Conservation (phyloP, 2,113 vertebrate species). For the Cyanoramphus novaezelandiae region DNA sequence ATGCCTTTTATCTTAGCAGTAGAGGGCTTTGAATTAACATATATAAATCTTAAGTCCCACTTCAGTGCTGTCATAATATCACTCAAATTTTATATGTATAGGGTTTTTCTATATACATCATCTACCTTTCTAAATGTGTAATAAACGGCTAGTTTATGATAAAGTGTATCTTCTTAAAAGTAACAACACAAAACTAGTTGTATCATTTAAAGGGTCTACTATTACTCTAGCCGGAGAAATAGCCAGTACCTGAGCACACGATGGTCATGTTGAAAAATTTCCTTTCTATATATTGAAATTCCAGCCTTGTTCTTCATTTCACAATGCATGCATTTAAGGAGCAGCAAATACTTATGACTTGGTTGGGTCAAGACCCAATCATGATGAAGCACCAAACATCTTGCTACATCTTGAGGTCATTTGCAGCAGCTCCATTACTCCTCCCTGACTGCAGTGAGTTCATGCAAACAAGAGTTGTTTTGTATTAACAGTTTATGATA, state of each 20-base stretch:
- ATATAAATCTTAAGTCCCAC: background rate
- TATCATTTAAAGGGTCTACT: background rate
- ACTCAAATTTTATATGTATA: background rate
- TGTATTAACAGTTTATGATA: background rate
- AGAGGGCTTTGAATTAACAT: background rate
- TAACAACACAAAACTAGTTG: background rate
- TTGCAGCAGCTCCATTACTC: background rate
- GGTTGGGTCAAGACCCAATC: background rate
- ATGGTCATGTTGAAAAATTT: background rate
- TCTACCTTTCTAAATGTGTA: background rate
- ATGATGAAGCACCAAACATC: background rate
- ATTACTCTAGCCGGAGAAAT: background rate
- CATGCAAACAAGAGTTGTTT: background rate
- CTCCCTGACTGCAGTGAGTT: background rate
- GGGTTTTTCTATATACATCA: background rate
- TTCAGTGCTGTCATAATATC: background rate
- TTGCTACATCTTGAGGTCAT: accelerated
- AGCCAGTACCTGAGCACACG: background rate
- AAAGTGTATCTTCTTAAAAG: background rate
- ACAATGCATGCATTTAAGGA: background rate
- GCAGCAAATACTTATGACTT: background rate
- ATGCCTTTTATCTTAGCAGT: background rate
- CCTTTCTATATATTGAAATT: background rate
- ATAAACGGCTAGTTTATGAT: background rate
- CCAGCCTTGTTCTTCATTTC: background rate